Percentiles rank a stretch among this genome's conserved stretches.
Conservation (phyloP, 1,140 invertebrate species). For the Mya arenaria region DNA sequence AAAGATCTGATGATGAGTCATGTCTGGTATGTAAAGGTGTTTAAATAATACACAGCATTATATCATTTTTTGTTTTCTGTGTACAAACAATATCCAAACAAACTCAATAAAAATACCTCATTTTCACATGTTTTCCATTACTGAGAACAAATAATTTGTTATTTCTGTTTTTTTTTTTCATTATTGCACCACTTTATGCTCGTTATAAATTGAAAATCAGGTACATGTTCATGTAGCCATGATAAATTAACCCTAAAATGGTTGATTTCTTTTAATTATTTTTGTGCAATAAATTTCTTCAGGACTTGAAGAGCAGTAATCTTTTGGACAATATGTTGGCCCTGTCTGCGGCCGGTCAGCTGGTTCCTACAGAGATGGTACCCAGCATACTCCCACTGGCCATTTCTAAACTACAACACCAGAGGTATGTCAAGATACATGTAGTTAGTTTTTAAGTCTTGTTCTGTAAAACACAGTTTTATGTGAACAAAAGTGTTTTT, state of each 20-base stretch:
- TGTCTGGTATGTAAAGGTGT: no score
- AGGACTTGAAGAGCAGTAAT: slow-evolving; percentile 68
- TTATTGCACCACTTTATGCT: neutral
- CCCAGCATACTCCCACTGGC: slow-evolving; percentile 76
- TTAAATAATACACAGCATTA: no score
- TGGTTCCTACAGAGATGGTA: slow-evolving; percentile 73
- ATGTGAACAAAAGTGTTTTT: no score
- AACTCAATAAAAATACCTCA: neutral
- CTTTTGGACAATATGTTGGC: slow-evolving; percentile 67
- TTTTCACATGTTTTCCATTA: neutral
- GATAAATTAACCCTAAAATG: neutral
- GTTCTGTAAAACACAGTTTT: no score
- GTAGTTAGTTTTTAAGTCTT: no score
- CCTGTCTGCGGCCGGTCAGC: slow-evolving; percentile 59
- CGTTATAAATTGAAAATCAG: neutral
- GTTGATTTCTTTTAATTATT: neutral
- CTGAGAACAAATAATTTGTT: neutral
- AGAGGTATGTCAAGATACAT: slow-evolving; percentile 44
- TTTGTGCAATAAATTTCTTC: slow-evolving; percentile 12
- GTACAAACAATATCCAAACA: no score
- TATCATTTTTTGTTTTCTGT: no score
- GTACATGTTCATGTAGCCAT: neutral
- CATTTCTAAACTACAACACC: slow-evolving; percentile 63
- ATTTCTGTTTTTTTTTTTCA: neutral
- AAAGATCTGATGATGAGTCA: no score